Evolutionary conservation across 2,113 vertebrate species (phyloP), one percentile per base, ranked within the genome.

Genomic region (Sinocyclocheilus anophthalmus): DNA sequence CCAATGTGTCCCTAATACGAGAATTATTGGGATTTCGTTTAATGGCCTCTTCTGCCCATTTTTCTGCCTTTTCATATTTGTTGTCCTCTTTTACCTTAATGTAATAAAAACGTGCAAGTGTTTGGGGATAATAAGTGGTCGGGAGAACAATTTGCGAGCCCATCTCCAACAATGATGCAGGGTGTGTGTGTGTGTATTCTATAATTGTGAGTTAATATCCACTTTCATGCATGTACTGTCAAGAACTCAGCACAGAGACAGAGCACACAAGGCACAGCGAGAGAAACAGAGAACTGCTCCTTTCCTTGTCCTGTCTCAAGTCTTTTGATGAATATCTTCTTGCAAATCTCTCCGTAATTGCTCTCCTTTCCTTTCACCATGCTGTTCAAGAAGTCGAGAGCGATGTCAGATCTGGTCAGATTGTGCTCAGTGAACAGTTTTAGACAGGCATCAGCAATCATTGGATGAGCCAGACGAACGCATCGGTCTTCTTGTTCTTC

Each of bases 21-120:
- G 67, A 70, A 20, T 70, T 20, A 1, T 2, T 10, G 0, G 16
- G 16, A 4, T 18, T 0, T 70, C 1, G 18, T 0, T 4, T 0
- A 70, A 39, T 70, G 30, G 67, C 67, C 3, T 2, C 0, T 11
- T 20, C 0, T 70, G 67, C 67, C 30, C 7, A 18, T 0, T 1
- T 0, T 10, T 2, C 3, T 20, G 67, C 67, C 8, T 37, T 1
- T 1, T 4, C 14, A 69, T 3, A 69, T 37, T 69, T 70, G 16
- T 8, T 7, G 26, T 2, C 0, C 0, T 67, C 2, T 14, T 18
- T 37, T 37, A 70, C 67, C 16, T 20, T 0, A 39, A 70, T 10
- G 7, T 10, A 70, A 70, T 39, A 70, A 0, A 70, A 37, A 39
- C 67, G 33, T 39, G 67, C 67, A 39, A 39, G 67, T 5, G 33